Conservation (phyloP, 2,113 vertebrate genomes). For the Oryzias javanicus region DNA sequence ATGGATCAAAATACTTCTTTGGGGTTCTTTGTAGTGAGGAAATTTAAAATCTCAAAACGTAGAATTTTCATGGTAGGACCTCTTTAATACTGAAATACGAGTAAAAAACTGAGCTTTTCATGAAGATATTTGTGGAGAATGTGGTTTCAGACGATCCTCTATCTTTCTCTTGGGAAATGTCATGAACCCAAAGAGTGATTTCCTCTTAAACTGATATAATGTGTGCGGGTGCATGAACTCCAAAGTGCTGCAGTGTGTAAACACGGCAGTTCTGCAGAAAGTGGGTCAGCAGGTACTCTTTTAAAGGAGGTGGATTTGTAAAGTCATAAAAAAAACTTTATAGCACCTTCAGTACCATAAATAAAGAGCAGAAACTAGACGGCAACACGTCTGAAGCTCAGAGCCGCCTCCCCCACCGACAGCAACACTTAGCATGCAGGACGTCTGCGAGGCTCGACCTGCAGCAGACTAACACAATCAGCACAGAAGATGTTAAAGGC, state of each 20-base stretch:
- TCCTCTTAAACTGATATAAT: slow-evolving; percentile 6
- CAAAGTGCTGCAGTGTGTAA: neutral
- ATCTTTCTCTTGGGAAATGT: slow-evolving; percentile 24
- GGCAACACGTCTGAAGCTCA: neutral
- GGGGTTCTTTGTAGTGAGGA: too few relatives aligned
- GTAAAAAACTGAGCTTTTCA: neutral
- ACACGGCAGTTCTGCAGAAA: slow-evolving; percentile 33
- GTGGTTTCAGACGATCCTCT: slow-evolving; percentile 9
- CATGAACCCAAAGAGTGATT: slow-evolving; percentile 42
- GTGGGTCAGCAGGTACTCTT: slow-evolving; percentile 59
- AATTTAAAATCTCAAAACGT: too few relatives aligned
- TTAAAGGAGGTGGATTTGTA: slow-evolving; percentile 32
- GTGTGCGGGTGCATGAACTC: slow-evolving; percentile 3
- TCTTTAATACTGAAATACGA: too few relatives aligned
- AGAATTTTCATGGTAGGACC: too few relatives aligned
- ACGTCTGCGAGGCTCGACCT: slow-evolving; percentile 18
- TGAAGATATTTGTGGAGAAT: neutral
- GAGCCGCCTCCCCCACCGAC: slow-evolving; percentile 5
- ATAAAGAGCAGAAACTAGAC: too few relatives aligned
- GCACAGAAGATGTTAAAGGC: slow-evolving; percentile 31
- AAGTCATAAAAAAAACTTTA: slow-evolving; percentile 20
- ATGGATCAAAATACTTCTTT: too few relatives aligned
- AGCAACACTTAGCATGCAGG: slow-evolving; percentile 26
- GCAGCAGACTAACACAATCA: slow-evolving; percentile 26
- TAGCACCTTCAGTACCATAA: too few relatives aligned